phyloP scores from a whole-genome alignment of 2,888 invertebrate species.

The Boloria euphrosyne region DNA sequence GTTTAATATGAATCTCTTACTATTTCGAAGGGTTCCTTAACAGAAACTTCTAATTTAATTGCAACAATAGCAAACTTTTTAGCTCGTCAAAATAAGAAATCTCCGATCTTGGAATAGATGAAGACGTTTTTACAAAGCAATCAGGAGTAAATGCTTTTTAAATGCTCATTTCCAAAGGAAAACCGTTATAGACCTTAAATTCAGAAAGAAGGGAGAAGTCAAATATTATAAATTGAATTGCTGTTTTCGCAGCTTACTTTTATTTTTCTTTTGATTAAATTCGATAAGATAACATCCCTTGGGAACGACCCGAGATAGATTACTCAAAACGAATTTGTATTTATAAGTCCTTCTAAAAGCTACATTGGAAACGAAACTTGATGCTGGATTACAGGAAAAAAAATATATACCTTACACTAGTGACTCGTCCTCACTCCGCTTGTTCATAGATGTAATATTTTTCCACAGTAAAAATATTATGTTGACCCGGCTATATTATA shows the following conservation, averaged over 20 bases:
- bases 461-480: no score
- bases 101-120: constrained; percentile 16
- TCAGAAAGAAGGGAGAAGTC: constrained; percentile 27
- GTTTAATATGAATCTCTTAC: no score
- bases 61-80: background rate
- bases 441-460: no score
- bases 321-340: constrained; percentile 41
- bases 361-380: background rate
- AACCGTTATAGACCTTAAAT: constrained; percentile 27
- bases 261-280: constrained; percentile 42
- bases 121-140: constrained; percentile 27
- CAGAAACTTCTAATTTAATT: background rate
- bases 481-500: no score
- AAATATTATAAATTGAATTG: constrained; percentile 40
- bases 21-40: background rate
- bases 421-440: no score
- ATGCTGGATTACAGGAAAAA: background rate
- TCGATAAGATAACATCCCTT: constrained; percentile 39
- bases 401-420: background rate
- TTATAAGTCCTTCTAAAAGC: constrained; percentile 38
- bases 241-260: constrained; percentile 35
- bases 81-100: constrained; percentile 14
- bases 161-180: constrained; percentile 27
- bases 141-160: constrained; percentile 18
- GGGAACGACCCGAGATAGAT: constrained; percentile 39